phyloP scores from a whole-genome alignment of 2,113 vertebrate species.

The Tretioscincus oriximinensis region DNA sequence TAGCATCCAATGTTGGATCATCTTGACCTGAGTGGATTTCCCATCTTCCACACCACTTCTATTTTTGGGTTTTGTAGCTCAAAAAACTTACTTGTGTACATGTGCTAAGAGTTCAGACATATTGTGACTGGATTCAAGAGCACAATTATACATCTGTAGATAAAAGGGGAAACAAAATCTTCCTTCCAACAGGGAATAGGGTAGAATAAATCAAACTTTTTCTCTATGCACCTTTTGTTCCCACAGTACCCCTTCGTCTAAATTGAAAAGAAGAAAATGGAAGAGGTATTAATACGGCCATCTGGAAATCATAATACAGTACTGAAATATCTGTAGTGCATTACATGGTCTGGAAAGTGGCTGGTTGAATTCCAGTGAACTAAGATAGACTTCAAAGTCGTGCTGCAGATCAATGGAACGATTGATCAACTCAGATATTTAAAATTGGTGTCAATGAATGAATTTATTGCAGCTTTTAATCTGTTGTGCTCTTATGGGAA shows the following conservation, averaged over 20 bases:
- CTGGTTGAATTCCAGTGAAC: conserved; percentile 81
- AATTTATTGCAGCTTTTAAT: conserved; percentile 86
- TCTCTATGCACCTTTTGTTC: conserved; percentile 65
- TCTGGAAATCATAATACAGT: conserved; percentile 78
- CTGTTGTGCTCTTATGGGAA: conserved; percentile 70
- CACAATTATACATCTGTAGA: background rate
- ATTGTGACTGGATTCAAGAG: background rate
- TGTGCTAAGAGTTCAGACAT: background rate
- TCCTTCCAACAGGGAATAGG: conserved; percentile 33
- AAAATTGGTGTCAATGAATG: conserved; percentile 81
- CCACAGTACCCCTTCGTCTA: conserved; percentile 66
- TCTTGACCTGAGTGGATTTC: background rate
- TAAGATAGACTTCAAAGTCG: conserved; percentile 88
- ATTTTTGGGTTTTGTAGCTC: background rate
- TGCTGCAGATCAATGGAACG: conserved; percentile 79
- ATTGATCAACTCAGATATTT: conserved; percentile 76
- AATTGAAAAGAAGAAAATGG: conserved; percentile 71
- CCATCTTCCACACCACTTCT: background rate
- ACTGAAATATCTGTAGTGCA: conserved; percentile 77
- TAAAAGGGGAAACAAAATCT: conserved; percentile 27
- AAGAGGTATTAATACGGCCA: conserved; percentile 73
- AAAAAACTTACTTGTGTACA: background rate
- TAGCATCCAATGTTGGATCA: background rate
- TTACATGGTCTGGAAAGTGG: conserved; percentile 84
- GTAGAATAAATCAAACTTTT: conserved; percentile 47